A percentile compares a stretch with the other conserved stretches of the same genome.
phyloP scores from a whole-genome alignment of 2,888 invertebrate genomes.

The Eucera pruinosa region DNA sequence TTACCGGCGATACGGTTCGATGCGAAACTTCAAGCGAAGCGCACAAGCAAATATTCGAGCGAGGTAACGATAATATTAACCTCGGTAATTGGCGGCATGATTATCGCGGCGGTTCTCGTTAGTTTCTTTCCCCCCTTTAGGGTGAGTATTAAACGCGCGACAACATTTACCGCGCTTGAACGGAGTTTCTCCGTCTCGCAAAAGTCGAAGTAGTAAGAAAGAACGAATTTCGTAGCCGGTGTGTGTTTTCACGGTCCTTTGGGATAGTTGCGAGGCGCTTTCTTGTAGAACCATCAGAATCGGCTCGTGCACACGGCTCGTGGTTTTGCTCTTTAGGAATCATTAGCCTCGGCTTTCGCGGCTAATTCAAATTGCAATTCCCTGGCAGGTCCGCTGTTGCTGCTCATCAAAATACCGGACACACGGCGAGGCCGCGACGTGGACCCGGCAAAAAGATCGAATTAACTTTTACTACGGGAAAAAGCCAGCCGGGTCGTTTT shows the following conservation, averaged over 20 bases:
- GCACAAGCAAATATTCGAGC: constrained; percentile 20
- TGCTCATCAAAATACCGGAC: constrained; percentile 83
- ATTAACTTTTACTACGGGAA: constrained; percentile 79
- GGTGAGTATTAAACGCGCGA: constrained; percentile 31
- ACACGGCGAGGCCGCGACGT: constrained; percentile 67
- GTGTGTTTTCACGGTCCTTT: constrained; percentile 73
- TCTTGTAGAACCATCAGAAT: constrained; percentile 74
- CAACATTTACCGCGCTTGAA: constrained; percentile 52
- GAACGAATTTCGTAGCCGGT: constrained; percentile 65
- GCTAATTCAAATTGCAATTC: constrained; percentile 84
- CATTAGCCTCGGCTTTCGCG: constrained; percentile 82
- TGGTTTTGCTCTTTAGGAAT: constrained; percentile 82
- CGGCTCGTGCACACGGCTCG: constrained; percentile 61
- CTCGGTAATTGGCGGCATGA: constrained; percentile 51
- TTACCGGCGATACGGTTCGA: too few species aligned
- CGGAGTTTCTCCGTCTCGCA: constrained; percentile 1
- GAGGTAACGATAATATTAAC: constrained; percentile 37
- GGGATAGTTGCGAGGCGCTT: constrained; percentile 60
- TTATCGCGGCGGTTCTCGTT: constrained; percentile 53
- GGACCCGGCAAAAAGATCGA: constrained; percentile 71
- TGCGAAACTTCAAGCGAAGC: neutral
- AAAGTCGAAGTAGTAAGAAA: constrained; percentile 62
- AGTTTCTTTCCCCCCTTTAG: constrained; percentile 23
- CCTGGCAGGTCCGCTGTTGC: constrained; percentile 56
- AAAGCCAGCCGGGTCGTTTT: constrained; percentile 65